Conservation (phyloP, 2,113 vertebrate genomes). For the Paradoxurus hermaphroditus region DNA sequence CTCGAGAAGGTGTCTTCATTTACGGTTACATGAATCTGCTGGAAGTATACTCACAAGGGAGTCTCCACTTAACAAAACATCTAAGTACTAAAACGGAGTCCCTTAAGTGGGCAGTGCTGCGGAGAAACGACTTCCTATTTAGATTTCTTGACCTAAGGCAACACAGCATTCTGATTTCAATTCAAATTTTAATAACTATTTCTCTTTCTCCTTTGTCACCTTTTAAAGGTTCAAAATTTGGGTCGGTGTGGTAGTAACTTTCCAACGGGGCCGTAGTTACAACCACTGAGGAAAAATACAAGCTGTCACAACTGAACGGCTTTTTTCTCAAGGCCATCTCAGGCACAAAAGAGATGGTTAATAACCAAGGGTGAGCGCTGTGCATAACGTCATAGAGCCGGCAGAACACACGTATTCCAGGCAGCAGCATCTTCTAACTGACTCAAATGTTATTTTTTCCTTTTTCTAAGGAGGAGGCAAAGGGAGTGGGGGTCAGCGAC, state of each 20-base stretch:
- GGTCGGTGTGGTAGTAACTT: background rate
- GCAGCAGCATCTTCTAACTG: background rate
- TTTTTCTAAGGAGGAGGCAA: background rate
- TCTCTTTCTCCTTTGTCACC: background rate
- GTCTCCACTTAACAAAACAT: background rate
- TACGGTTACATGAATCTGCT: background rate
- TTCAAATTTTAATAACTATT: conserved; percentile 26
- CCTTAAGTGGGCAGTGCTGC: background rate
- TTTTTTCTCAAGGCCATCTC: background rate
- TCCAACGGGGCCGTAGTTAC: background rate
- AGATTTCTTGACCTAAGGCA: conserved; percentile 11
- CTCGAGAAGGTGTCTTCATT: background rate
- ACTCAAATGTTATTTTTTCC: background rate
- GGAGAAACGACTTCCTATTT: conserved; percentile 9
- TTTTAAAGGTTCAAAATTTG: background rate
- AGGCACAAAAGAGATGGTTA: background rate
- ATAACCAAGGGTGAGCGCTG: conserved; percentile 1
- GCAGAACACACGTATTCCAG: background rate
- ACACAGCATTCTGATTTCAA: conserved; percentile 37
- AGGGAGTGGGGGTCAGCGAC: background rate
- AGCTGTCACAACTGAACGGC: background rate
- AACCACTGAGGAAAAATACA: background rate
- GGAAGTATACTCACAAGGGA: background rate
- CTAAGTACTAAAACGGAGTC: background rate
- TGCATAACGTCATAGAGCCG: conserved; percentile 17